Evolutionary conservation across 2,113 vertebrate genomes (phyloP), one percentile per base, ranked within the genome.

Genomic region (Crotophaga sulcirostris): DNA sequence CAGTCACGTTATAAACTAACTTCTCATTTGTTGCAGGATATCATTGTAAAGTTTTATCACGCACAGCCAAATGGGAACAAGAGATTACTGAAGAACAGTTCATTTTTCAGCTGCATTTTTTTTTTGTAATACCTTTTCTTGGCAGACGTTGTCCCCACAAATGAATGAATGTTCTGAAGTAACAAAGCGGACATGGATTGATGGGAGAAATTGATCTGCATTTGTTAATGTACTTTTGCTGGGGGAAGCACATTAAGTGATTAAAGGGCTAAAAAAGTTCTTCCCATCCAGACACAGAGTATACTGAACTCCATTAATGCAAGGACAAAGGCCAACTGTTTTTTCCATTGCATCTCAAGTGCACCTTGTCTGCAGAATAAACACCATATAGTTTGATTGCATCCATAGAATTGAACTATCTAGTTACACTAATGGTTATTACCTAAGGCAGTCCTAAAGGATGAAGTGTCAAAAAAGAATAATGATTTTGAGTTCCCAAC

Each of bases 81-180:
- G 81, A 69, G 47, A 75, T 92, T 91, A 95, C 38, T 73, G 73
- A 89, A 78, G 40, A 94, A 40, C 47, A 84, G 83, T 79, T 86
- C 60, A 94, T 96, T 97, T 94, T 96, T 94, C 80, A 86, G 25
- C 18, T 84, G 83, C 69, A 58, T 96, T 97, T 95, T 90, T 95
- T 90, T 78, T 96, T 96, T 90, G 52, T 72, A 90, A 89, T 82
- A 89, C 83, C 73, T 95, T 93, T 95, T 90, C 85, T 84, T 95
- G 94, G 89, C 93, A 94, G 75, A 90, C 56, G 87, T 88, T 93
- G 90, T 82, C 85, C 64, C 73, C 64, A 52, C 45, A 94, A 96
- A 95, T 94, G 76, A 96, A 94, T 96, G 85, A 76, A 72, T 95
- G 66, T 68, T 90, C 87, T 60, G n/a, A 89, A 36, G 12, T 62